Conservation (phyloP, 2,888 invertebrate genomes). For the Tinea semifulvella region DNA sequence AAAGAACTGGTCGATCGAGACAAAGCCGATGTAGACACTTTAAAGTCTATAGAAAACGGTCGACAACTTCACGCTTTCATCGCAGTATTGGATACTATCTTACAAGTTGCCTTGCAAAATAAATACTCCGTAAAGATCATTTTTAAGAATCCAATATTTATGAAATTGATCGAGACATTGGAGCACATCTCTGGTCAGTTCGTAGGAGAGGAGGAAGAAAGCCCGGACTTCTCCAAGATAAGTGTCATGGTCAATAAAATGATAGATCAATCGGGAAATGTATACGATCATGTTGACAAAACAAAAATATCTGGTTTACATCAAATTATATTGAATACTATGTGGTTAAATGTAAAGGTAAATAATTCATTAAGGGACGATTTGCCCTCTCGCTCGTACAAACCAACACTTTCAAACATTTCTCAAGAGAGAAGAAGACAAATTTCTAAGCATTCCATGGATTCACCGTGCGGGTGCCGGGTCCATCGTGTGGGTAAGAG, state of each 20-base stretch:
- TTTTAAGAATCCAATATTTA: slow-evolving; percentile 23
- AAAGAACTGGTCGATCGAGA: slow-evolving; percentile 34
- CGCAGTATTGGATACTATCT: slow-evolving; percentile 36
- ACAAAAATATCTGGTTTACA: slow-evolving; percentile 66
- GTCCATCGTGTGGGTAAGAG: too few relatives aligned
- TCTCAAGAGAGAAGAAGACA: too few relatives aligned
- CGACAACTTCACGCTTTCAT: slow-evolving; percentile 63
- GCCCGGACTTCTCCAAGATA: slow-evolving; percentile 82
- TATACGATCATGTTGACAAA: slow-evolving; percentile 34
- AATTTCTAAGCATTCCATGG: too few relatives aligned
- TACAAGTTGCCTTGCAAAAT: slow-evolving; percentile 33
- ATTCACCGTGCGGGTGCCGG: too few relatives aligned
- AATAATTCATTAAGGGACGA: too few relatives aligned
- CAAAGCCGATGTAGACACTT: slow-evolving; percentile 42
- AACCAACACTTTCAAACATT: too few relatives aligned
- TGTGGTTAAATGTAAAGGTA: slow-evolving; percentile 84
- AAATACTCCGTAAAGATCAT: slow-evolving; percentile 28
- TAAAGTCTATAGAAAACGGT: slow-evolving; percentile 53
- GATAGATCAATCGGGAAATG: slow-evolving; percentile 51
- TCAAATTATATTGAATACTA: slow-evolving; percentile 75
- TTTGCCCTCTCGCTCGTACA: too few relatives aligned
- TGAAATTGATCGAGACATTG: slow-evolving; percentile 32
- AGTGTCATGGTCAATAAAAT: slow-evolving; percentile 73
- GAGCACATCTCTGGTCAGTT: slow-evolving; percentile 45
- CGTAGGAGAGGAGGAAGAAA: slow-evolving; percentile 36